These are phyloP conservation scores for Oscheius sp. DNA, from an alignment of 2,888 invertebrate genomes.

Conservation along the genomic window DNA sequence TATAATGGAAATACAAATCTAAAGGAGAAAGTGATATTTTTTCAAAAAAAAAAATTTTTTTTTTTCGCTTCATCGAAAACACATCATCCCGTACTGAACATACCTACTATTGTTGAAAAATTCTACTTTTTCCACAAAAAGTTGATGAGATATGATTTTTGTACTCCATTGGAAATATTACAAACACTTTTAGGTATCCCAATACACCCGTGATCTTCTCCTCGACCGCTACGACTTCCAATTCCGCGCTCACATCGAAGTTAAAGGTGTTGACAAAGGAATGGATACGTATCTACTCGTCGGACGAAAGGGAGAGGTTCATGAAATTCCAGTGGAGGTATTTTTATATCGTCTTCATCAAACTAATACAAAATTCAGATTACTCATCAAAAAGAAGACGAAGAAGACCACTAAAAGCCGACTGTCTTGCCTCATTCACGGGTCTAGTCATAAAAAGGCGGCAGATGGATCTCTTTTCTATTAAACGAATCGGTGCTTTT, in stretches of 20 bases:
- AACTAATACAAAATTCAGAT: background rate
- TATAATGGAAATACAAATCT: background rate
- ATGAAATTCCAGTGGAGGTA: slow-evolving; percentile 8
- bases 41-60: too few species aligned
- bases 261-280: slow-evolving; percentile 82
- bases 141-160: background rate
- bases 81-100: too few species aligned
- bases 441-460: slow-evolving; percentile 5
- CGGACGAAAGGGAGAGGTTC: slow-evolving; percentile 46
- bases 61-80: too few species aligned
- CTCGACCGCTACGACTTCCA: slow-evolving; percentile 84
- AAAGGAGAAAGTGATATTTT: too few species aligned
- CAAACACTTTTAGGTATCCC: slow-evolving; percentile 56
- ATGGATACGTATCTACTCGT: slow-evolving; percentile 70
- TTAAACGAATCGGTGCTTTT: too few species aligned
- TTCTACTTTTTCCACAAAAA: background rate
- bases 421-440: slow-evolving; percentile 9
- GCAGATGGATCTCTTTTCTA: slow-evolving; percentile 10
- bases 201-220: slow-evolving; percentile 73
- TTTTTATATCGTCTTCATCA: background rate
- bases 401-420: background rate
- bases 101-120: too few species aligned
- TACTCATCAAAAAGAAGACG: background rate
- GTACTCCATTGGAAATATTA: background rate
- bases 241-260: slow-evolving; percentile 89